A percentile compares a stretch with the other conserved stretches of the same genome.
These are phyloP conservation scores for Sciaenops ocellatus DNA, from an alignment of 2,797 vertebrate genomes.

Conservation along the genomic window DNA sequence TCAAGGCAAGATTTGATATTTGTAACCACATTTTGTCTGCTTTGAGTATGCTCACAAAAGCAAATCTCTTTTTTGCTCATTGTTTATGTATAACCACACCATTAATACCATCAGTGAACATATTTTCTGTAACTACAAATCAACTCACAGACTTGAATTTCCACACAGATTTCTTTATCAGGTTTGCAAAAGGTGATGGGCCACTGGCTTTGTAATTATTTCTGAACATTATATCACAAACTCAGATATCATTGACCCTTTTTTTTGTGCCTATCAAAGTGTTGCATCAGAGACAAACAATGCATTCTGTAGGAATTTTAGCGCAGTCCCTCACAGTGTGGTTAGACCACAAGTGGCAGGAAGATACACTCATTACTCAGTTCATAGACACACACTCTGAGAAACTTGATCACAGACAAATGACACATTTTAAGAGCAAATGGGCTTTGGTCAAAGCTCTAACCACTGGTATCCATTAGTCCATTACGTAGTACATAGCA, in stretches of 20 bases:
- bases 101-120: neutral
- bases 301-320: neutral
- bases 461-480: conserved; percentile 74
- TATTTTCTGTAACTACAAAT: neutral
- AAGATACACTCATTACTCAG: neutral
- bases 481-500: conserved; percentile 54
- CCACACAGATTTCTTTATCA: neutral
- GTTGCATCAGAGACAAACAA: neutral
- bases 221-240: neutral
- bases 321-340: neutral
- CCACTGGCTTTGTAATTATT: neutral
- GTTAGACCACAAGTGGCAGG: neutral
- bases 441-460: conserved; percentile 42
- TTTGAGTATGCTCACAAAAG: neutral
- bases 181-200: neutral
- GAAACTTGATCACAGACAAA: conserved; percentile 31
- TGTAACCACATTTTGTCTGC: no score
- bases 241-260: neutral
- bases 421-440: conserved; percentile 48
- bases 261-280: neutral
- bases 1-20: neutral
- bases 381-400: neutral
- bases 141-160: neutral
- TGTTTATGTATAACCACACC: neutral
- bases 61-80: neutral